These are phyloP conservation scores for Cariama cristata DNA, from an alignment of 2,113 vertebrate species.

Conservation along the genomic window DNA sequence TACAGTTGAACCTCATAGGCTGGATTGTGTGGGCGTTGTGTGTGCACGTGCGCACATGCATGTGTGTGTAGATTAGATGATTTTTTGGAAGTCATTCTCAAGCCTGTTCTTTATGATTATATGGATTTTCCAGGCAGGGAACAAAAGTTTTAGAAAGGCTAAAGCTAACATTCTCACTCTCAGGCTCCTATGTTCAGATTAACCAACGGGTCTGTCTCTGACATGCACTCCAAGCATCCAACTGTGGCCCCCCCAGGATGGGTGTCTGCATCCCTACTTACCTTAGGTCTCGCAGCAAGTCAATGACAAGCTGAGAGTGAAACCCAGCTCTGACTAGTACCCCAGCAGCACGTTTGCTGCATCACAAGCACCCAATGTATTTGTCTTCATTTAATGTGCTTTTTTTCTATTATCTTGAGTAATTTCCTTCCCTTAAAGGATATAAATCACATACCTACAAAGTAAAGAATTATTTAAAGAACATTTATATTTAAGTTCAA, in stretches of 20 bases:
- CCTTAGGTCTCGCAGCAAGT: not conserved
- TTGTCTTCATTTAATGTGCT: conserved; percentile 53
- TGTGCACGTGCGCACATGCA: accelerated
- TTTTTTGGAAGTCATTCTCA: not conserved
- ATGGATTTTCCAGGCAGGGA: not conserved
- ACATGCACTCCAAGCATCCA: not conserved
- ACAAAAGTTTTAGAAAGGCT: not conserved
- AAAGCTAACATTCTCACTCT: not conserved
- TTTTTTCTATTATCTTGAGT: conserved; percentile 31
- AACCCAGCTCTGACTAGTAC: not conserved
- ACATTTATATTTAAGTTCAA: not conserved
- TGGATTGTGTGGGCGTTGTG: too few species aligned
- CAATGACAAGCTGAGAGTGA: not conserved
- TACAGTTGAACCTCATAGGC: not conserved
- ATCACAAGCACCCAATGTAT: not conserved
- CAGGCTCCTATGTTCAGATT: not conserved
- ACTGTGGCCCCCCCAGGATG: not conserved
- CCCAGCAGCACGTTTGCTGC: not conserved
- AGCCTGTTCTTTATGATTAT: not conserved
- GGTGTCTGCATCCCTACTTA: not conserved
- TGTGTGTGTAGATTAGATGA: not conserved
- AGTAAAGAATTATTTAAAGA: conserved; percentile 46
- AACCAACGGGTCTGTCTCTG: not conserved
- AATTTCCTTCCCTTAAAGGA: conserved; percentile 35
- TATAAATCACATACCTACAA: conserved; percentile 42